Conservation (phyloP, 2,797 vertebrate species). For the Halcyon badia region DNA sequence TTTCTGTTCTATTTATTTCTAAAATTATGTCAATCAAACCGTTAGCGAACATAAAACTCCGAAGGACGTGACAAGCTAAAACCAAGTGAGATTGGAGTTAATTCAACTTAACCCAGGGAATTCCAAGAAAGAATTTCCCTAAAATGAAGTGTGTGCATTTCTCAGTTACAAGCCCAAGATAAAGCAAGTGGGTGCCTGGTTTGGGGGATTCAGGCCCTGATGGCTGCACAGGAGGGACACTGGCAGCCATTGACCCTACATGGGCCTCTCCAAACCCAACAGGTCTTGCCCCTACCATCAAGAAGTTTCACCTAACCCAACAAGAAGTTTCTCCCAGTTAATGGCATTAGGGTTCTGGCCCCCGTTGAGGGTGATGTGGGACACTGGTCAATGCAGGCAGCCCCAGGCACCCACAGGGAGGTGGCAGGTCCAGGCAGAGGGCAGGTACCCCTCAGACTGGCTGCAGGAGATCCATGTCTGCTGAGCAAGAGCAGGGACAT, state of each 20-base stretch:
- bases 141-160: neutral
- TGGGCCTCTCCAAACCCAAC: neutral
- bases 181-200: neutral
- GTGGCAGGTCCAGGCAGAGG: neutral
- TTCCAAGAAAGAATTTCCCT: neutral
- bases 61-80: neutral
- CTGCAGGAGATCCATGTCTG: neutral
- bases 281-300: neutral
- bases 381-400: accelerated
- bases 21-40: neutral
- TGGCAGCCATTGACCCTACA: accelerated
- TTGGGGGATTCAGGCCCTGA: neutral
- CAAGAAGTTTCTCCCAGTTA: neutral
- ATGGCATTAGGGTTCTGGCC: too few species aligned
- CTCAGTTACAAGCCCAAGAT: neutral
- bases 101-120: neutral
- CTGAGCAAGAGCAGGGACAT: too few species aligned
- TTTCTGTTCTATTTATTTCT: neutral
- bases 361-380: neutral
- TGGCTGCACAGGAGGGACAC: neutral
- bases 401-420: accelerated
- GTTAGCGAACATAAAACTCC: neutral
- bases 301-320: neutral
- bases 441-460: neutral
- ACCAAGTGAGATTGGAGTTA: accelerated